Percentiles rank a stretch among this genome's conserved stretches.
phyloP scores from a whole-genome alignment of 2,888 invertebrate genomes.

The Incurvaria masculella region DNA sequence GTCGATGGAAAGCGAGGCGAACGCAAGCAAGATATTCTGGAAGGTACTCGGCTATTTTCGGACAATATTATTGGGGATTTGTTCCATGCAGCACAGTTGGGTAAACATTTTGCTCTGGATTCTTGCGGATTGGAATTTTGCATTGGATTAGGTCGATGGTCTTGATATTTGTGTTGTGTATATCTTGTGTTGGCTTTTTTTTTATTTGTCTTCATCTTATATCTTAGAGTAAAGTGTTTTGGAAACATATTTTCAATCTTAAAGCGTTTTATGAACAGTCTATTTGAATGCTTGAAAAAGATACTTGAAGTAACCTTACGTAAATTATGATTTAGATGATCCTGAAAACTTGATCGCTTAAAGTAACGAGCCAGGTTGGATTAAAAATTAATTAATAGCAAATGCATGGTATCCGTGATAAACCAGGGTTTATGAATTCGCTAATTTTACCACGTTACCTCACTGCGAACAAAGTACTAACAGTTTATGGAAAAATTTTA shows the following conservation, averaged over 20 bases:
- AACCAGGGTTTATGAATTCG: background rate
- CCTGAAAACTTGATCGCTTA: background rate
- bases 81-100: conserved; percentile 5
- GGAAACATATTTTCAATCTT: background rate
- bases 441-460: background rate
- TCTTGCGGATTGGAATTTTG: background rate
- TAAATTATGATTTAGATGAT: background rate
- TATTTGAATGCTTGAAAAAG: background rate
- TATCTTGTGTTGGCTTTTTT: background rate
- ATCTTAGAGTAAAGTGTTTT: background rate
- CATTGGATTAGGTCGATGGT: background rate
- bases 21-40: conserved; percentile 10
- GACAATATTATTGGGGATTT: conserved; percentile 3
- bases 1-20: conserved; percentile 11
- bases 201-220: background rate
- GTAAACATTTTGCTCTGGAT: background rate
- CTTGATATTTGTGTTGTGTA: background rate
- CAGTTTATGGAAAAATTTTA: background rate
- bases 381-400: background rate
- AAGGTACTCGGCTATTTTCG: conserved; percentile 7
- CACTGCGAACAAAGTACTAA: background rate
- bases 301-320: background rate
- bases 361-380: background rate
- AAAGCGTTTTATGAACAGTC: background rate
- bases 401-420: background rate